phyloP scores from a whole-genome alignment of 2,797 vertebrate species.

The Chelon auratus region DNA sequence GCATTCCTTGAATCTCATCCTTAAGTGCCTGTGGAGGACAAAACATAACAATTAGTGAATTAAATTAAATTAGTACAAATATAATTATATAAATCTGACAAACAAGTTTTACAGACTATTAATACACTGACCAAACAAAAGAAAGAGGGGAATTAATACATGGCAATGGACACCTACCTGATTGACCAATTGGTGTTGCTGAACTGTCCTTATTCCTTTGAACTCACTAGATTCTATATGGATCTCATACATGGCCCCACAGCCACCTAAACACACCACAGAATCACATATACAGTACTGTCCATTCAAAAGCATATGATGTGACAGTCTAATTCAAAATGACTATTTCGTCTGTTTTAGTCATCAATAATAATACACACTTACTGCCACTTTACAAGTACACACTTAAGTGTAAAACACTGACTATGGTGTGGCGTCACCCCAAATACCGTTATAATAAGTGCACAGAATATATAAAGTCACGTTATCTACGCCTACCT shows the following conservation, averaged over 20 bases:
- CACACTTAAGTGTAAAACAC: too few relatives aligned
- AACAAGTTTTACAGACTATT: background rate
- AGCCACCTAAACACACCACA: constrained; percentile 86
- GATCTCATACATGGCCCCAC: constrained; percentile 97
- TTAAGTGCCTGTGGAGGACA: constrained; percentile 82
- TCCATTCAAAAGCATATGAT: too few relatives aligned
- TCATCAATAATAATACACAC: too few relatives aligned
- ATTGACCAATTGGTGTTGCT: constrained; percentile 95
- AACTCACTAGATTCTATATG: constrained; percentile 96
- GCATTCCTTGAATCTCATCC: constrained; percentile 88
- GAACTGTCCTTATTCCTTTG: constrained; percentile 90
- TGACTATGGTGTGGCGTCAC: background rate
- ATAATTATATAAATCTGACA: constrained; percentile 1
- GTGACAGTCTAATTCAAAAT: too few relatives aligned
- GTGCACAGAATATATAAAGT: too few relatives aligned
- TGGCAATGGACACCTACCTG: constrained; percentile 83
- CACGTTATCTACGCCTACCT: constrained; percentile 73
- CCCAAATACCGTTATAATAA: background rate
- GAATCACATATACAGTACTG: constrained; percentile 15
- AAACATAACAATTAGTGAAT: constrained; percentile 33
- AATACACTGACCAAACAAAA: background rate
- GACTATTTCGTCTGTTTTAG: too few relatives aligned
- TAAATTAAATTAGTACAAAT: background rate
- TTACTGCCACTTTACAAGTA: too few relatives aligned
- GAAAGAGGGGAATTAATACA: background rate